phyloP scores from a whole-genome alignment of 2,888 invertebrate species.

The Dryocosmus kuriphilus region DNA sequence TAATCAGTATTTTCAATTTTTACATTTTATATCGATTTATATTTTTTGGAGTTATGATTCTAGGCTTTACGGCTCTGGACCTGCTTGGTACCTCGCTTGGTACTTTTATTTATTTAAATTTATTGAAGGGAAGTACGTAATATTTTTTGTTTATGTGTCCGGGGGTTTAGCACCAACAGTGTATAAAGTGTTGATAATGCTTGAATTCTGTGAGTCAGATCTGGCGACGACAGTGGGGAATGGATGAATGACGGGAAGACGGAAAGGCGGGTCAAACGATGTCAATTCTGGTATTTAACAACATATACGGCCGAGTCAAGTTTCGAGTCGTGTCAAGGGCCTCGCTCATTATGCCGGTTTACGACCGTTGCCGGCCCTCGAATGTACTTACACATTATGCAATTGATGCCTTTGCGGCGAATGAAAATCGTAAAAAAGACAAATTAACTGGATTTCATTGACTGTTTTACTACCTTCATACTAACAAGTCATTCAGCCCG shows the following conservation, averaged over 20 bases:
- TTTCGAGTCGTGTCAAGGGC: slow-evolving; percentile 68
- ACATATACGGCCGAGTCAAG: slow-evolving; percentile 64
- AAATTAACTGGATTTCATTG: slow-evolving; percentile 15
- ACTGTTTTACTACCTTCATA: slow-evolving; percentile 15
- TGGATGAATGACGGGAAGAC: slow-evolving; percentile 49
- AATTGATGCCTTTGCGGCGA: slow-evolving; percentile 29
- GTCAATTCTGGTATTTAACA: slow-evolving; percentile 75
- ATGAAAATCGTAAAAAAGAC: slow-evolving; percentile 14
- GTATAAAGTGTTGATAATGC: slow-evolving; percentile 15
- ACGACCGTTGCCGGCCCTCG: slow-evolving; percentile 63
- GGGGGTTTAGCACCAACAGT: slow-evolving; percentile 29
- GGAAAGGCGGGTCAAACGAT: slow-evolving; percentile 75
- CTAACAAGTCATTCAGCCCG: slow-evolving; percentile 6
- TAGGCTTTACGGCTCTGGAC: too few relatives aligned
- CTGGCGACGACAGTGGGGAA: slow-evolving; percentile 51
- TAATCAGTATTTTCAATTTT: too few relatives aligned
- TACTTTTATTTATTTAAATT: too few relatives aligned
- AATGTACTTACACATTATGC: slow-evolving; percentile 43
- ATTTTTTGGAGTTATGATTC: too few relatives aligned
- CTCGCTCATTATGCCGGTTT: slow-evolving; percentile 66
- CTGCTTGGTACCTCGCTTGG: too few relatives aligned
- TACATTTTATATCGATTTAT: too few relatives aligned
- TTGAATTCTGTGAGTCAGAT: slow-evolving; percentile 59
- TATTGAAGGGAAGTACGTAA: not conserved
- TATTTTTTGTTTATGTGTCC: not conserved